Base-by-base conservation (phyloP, 1,140 invertebrate species). In the Diabrotica undecimpunctata region DNA sequence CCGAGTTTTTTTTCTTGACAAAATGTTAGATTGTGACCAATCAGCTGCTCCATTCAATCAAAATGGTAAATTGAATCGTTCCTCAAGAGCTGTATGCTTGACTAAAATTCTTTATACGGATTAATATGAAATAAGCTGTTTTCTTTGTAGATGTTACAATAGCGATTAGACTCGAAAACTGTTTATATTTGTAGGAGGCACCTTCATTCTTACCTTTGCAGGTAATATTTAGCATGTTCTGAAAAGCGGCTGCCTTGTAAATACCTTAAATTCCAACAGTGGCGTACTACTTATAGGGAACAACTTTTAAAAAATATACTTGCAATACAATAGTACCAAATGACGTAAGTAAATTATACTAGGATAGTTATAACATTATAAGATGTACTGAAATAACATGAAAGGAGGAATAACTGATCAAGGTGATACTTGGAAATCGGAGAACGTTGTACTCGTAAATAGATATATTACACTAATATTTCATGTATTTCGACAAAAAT, bases 111-210 rank as follows among this genome's bases (percentile, higher is more conserved):
- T 46, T 46, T 46, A 46, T 46, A 46, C 41, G 41, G 41, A 46
- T 46, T 46, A 46, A 46, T 46, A 46, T n/a, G 41, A n/a, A 46
- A 46, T 46, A 46, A 46, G 41, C 41, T 46, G 41, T 46, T 46
- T 46, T 46, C 41, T 46, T 46, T 46, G 41, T 46, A 46, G 41
- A 8, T 46, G 8, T n/a, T n/a, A 46, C 41, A 46, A 46, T 46
- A n/a, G n/a, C 41, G 41, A 46, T 46, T 46, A 46, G 41, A 46
- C 41, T 46, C 41, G 41, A 46, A 46, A 46, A 46, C 41, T 46
- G 41, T 46, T 46, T 46, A 46, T 46, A 46, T 46, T 46, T 46
- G 41, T 46, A 46, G 41, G n/a, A 46, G 41, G 41, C 41, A 46
- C 41, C 41, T 46, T n/a, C 25, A 25, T 25, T 25, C 25, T 25